Evolutionary conservation across 2,113 vertebrate species (phyloP).

Genomic region (Hypocryptadius cinnamomeus): DNA sequence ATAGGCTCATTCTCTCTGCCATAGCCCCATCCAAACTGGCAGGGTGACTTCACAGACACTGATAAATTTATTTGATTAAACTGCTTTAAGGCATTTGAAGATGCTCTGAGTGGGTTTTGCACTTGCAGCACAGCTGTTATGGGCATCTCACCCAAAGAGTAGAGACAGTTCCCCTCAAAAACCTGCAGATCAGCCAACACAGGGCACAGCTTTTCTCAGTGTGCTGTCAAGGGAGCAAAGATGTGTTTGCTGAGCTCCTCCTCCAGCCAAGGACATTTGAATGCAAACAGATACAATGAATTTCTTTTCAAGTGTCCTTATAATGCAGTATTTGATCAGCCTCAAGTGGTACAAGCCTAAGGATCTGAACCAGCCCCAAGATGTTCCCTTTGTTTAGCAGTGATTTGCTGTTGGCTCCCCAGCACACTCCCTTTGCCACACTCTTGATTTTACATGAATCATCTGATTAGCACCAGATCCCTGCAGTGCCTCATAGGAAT

Average conservation of each 20-base stretch:
- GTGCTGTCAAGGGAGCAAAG: neutral
- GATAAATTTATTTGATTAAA: neutral
- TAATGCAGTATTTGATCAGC: neutral
- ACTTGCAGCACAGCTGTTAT: neutral
- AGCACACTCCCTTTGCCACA: neutral
- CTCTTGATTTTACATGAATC: neutral
- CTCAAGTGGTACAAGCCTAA: neutral
- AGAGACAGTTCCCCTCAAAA: neutral
- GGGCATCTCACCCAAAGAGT: neutral
- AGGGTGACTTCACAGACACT: neutral
- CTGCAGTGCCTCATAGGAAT: neutral
- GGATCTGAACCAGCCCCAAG: neutral
- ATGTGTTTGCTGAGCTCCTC: neutral
- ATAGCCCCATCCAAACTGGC: neutral
- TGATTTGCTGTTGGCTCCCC: neutral
- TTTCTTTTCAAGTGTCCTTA: neutral
- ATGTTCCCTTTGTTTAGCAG: neutral
- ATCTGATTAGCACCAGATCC: neutral
- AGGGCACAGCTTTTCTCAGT: neutral
- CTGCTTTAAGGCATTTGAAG: neutral
- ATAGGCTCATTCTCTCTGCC: neutral
- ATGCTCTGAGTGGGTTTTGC: neutral
- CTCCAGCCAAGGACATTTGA: neutral
- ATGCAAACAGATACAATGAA: neutral
- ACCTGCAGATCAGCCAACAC: neutral